Evolutionary conservation across 1,140 invertebrate genomes (phyloP).

Genomic region (Atta colombica): DNA sequence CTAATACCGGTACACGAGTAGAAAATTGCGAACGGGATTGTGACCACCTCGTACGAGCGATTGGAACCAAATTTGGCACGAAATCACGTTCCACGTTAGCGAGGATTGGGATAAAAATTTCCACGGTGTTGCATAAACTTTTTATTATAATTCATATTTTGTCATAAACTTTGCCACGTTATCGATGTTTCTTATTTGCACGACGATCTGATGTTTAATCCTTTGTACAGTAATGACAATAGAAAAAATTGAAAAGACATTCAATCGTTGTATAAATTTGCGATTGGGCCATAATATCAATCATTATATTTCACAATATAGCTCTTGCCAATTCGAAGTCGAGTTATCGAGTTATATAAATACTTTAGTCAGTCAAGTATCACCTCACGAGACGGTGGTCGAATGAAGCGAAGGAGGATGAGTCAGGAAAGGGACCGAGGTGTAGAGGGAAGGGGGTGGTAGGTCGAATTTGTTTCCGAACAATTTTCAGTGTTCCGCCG

Average conservation of each 20-base stretch:
- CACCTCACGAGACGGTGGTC: slow-evolving; percentile 39
- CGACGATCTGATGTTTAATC: background rate
- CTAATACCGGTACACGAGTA: slow-evolving; percentile 70
- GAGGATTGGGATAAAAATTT: slow-evolving; percentile 70
- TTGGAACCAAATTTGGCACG: slow-evolving; percentile 77
- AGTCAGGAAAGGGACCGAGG: slow-evolving; percentile 38
- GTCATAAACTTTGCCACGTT: background rate
- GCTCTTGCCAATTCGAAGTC: background rate
- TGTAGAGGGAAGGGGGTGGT: background rate
- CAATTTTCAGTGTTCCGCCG: slow-evolving; percentile 77
- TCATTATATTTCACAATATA: background rate
- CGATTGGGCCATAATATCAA: slow-evolving; percentile 2
- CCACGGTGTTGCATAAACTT: slow-evolving; percentile 50
- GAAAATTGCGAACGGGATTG: slow-evolving; percentile 71
- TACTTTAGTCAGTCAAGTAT: slow-evolving; percentile 68
- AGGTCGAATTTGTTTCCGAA: slow-evolving; percentile 78
- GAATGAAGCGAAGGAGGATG: slow-evolving; percentile 3
- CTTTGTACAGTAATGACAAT: background rate
- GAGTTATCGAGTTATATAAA: slow-evolving; percentile 12
- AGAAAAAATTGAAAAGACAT: background rate
- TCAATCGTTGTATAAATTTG: background rate
- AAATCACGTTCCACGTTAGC: slow-evolving; percentile 72
- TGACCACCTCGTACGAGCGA: slow-evolving; percentile 67
- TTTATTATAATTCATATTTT: slow-evolving; percentile 47
- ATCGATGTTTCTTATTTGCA: background rate